Evolutionary conservation across 2,888 invertebrate species (phyloP).

Genomic region (Apocheima hispidaria): DNA sequence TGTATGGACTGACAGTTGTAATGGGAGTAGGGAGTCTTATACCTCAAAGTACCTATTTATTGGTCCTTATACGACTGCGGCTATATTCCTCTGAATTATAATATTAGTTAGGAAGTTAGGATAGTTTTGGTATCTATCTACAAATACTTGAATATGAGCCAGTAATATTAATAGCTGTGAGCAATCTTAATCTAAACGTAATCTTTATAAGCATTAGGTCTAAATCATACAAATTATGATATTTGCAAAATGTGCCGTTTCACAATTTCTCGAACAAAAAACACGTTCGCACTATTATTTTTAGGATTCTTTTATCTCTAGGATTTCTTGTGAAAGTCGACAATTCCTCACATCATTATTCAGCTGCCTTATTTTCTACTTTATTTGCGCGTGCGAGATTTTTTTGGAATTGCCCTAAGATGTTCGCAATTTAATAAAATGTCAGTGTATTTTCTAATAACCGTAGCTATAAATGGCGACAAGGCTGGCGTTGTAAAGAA

Average conservation of each 20-base stretch:
- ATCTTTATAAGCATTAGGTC: no score
- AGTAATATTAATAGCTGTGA: no score
- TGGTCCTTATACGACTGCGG: no score
- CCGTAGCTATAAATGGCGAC: slow-evolving; percentile 20
- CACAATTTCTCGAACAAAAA: not conserved
- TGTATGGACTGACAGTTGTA: no score
- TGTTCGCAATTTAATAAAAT: slow-evolving; percentile 19
- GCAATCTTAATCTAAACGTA: no score
- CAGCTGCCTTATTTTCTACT: slow-evolving; percentile 5
- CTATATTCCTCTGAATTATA: no score
- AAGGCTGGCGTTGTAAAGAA: slow-evolving; percentile 38
- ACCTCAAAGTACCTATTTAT: no score
- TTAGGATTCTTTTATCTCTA: not conserved
- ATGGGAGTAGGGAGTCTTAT: no score
- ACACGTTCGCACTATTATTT: slow-evolving; percentile 9
- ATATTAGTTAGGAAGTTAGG: no score
- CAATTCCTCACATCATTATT: slow-evolving; percentile 9
- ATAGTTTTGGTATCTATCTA: no score
- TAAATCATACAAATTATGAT: not conserved
- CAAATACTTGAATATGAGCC: no score
- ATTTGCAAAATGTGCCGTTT: not conserved
- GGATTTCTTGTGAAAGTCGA: not conserved
- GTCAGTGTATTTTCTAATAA: slow-evolving; percentile 28
- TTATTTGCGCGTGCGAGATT: not conserved
- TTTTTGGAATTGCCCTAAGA: slow-evolving; percentile 1